Percentiles rank a stretch among this genome's conserved stretches.
Evolutionary conservation across 1,140 invertebrate species (phyloP).

Genomic region (Drosophila bocki): DNA sequence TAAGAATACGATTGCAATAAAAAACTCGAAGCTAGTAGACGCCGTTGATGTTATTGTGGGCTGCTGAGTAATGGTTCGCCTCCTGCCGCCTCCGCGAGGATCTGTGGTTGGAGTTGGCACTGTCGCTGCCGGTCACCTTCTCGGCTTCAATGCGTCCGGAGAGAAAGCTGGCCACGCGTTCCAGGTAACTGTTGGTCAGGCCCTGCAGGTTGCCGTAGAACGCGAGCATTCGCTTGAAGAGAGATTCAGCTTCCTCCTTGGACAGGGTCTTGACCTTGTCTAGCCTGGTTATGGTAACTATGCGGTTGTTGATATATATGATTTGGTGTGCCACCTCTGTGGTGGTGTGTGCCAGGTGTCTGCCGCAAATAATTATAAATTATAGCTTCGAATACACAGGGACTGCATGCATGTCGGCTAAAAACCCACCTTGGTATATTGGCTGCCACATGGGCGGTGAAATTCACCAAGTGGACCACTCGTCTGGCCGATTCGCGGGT

Average conservation of each 20-base stretch:
- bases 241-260: slow-evolving; percentile 80
- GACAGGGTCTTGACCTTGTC: slow-evolving; percentile 76
- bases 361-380: slow-evolving; percentile 9
- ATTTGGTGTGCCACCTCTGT: slow-evolving; percentile 78
- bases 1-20: slow-evolving; percentile 80
- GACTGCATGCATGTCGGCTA: no score
- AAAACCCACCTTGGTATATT: slow-evolving; percentile 87
- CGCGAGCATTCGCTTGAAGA: slow-evolving; percentile 68
- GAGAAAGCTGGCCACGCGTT: slow-evolving; percentile 78
- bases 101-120: slow-evolving; percentile 44
- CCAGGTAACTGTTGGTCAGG: slow-evolving; percentile 74
- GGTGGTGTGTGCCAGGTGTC: slow-evolving; percentile 74
- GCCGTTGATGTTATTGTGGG: slow-evolving; percentile 84
- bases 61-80: slow-evolving; percentile 65
- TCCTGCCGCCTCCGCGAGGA: slow-evolving; percentile 66
- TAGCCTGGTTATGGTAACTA: slow-evolving; percentile 74
- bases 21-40: slow-evolving; percentile 82
- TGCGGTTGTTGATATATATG: slow-evolving; percentile 73
- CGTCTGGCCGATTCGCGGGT: slow-evolving; percentile 90
- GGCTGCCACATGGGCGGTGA: slow-evolving; percentile 86
- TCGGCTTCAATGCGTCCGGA: slow-evolving; percentile 84
- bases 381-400: not conserved
- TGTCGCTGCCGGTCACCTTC: slow-evolving; percentile 76
- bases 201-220: slow-evolving; percentile 75
- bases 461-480: slow-evolving; percentile 91